Evolutionary conservation across 2,797 vertebrate species (phyloP).

Genomic region (Onychomys arenicola): DNA sequence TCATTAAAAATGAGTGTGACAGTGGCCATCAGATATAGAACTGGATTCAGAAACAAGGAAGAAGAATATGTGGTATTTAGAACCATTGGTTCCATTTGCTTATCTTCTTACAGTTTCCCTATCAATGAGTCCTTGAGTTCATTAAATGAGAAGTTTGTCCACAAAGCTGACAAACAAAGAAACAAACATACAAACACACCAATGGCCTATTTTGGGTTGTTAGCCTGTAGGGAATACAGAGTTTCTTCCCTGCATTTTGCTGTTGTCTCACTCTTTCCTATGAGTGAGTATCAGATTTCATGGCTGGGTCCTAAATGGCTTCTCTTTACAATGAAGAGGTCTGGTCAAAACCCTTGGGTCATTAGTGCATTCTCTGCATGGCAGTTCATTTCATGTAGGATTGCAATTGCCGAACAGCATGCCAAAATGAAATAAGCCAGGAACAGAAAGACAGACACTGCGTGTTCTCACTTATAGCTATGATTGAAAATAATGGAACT

Average conservation of each 20-base stretch:
- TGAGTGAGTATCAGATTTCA: neutral
- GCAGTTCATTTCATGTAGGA: neutral
- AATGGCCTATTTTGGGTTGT: neutral
- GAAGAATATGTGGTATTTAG: neutral
- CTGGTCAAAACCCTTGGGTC: neutral
- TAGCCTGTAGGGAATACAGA: neutral
- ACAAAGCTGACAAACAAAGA: neutral
- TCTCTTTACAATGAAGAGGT: neutral
- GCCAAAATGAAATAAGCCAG: neutral
- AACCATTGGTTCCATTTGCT: neutral
- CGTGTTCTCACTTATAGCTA: too few species aligned
- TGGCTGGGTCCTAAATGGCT: neutral
- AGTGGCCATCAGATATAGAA: neutral
- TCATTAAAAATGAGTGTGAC: neutral
- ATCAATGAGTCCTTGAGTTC: neutral
- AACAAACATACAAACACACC: too few species aligned
- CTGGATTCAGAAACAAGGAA: neutral
- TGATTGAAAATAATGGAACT: neutral
- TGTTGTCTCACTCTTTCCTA: neutral
- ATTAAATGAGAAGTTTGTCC: neutral
- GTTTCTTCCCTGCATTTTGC: neutral
- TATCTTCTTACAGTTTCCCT: neutral
- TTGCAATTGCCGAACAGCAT: neutral
- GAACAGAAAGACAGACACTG: neutral
- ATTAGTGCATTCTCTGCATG: neutral